phyloP scores from a whole-genome alignment of 2,113 vertebrate species.

The Crotophaga sulcirostris region DNA sequence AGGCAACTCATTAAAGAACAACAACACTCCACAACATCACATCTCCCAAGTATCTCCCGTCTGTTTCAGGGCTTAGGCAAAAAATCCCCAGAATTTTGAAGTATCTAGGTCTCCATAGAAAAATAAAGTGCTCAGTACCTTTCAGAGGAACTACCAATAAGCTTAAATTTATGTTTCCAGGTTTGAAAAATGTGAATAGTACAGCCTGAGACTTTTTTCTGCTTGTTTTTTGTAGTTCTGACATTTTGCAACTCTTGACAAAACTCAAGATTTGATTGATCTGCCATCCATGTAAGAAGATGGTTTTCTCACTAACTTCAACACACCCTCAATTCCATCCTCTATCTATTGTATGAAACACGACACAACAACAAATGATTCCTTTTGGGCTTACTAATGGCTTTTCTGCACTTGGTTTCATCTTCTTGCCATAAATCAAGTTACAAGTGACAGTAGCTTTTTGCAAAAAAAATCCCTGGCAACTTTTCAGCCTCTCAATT shows the following conservation, averaged over 20 bases:
- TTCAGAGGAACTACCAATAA: neutral
- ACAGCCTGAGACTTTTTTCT: neutral
- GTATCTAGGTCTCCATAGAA: neutral
- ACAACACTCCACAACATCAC: rapidly evolving
- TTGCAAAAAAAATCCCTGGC: neutral
- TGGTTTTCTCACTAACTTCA: neutral
- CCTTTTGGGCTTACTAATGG: constrained; percentile 31
- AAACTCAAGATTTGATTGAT: neutral
- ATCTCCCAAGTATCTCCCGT: neutral
- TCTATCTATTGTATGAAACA: neutral
- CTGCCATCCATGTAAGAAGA: neutral
- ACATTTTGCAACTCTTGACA: neutral
- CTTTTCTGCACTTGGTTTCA: constrained; percentile 28
- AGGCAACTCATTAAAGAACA: neutral
- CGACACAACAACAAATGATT: neutral
- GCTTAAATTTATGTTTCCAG: neutral
- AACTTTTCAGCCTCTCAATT: constrained; percentile 24
- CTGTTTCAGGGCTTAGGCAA: neutral
- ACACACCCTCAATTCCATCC: neutral
- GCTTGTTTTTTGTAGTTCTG: neutral
- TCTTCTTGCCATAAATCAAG: constrained; percentile 29
- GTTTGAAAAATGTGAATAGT: neutral
- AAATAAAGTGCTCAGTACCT: neutral
- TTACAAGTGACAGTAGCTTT: constrained; percentile 8
- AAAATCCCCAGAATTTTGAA: neutral